phyloP scores from a whole-genome alignment of 2,888 invertebrate species.

The Oeneis ivallda region DNA sequence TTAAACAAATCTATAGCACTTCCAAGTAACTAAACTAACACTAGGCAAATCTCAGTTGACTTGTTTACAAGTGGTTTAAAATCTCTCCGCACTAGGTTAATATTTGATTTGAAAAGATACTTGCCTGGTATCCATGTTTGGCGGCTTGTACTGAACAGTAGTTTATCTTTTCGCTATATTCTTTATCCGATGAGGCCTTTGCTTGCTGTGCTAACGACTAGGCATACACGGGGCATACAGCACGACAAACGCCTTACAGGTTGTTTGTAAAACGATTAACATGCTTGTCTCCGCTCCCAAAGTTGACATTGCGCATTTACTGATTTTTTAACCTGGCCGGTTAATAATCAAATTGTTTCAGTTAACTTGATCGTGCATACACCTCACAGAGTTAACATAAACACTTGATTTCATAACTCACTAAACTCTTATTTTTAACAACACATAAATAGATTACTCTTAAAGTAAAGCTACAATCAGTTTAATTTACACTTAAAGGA shows the following conservation, averaged over 20 bases:
- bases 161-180: slow-evolving; percentile 58
- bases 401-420: slow-evolving; percentile 2
- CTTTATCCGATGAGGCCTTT: slow-evolving; percentile 57
- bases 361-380: slow-evolving; percentile 32
- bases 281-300: slow-evolving; percentile 66
- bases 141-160: slow-evolving; percentile 47
- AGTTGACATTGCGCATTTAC: slow-evolving; percentile 77
- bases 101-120: slow-evolving; percentile 32
- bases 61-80: slow-evolving; percentile 22
- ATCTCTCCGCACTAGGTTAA: slow-evolving; percentile 10
- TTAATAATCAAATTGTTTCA: slow-evolving; percentile 60
- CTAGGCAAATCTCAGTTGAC: slow-evolving; percentile 14
- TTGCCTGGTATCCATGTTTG: slow-evolving; percentile 70
- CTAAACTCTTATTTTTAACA: no score
- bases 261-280: slow-evolving; percentile 76
- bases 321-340: slow-evolving; percentile 68
- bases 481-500: background rate
- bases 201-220: slow-evolving; percentile 66
- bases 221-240: slow-evolving; percentile 60
- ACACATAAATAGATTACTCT: background rate
- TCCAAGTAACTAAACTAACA: slow-evolving; percentile 25
- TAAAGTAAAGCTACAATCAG: background rate
- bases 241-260: slow-evolving; percentile 61
- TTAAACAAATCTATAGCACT: slow-evolving; percentile 34
- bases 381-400: slow-evolving; percentile 17